Conservation (phyloP, 2,113 vertebrate genomes). For the Myxocyprinus asiaticus region DNA sequence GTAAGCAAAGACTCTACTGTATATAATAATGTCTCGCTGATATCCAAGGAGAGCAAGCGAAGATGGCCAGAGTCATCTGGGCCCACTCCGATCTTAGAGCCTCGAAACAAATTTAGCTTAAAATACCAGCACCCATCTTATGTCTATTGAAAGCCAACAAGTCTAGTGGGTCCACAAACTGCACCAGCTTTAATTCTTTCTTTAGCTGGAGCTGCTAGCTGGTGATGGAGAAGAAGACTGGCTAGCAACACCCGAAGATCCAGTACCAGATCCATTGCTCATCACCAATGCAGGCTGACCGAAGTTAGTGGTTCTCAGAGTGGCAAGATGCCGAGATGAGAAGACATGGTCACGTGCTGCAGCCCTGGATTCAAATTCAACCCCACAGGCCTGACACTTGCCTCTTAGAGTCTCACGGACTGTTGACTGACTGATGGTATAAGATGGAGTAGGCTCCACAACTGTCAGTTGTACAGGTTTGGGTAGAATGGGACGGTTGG, state of each 20-base stretch:
- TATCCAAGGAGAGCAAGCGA: slow-evolving; percentile 58
- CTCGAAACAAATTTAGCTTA: slow-evolving; percentile 68
- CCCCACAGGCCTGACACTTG: slow-evolving; percentile 81
- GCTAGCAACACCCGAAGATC: slow-evolving; percentile 62
- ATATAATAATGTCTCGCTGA: slow-evolving; percentile 47
- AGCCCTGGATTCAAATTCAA: slow-evolving; percentile 86
- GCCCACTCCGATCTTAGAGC: slow-evolving; percentile 59
- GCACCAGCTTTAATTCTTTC: slow-evolving; percentile 67
- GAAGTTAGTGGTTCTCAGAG: slow-evolving; percentile 81
- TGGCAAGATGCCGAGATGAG: slow-evolving; percentile 83
- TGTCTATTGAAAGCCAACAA: slow-evolving; percentile 73
- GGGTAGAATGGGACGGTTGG: slow-evolving; percentile 79
- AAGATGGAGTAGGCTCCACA: slow-evolving; percentile 58
- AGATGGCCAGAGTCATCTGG: slow-evolving; percentile 50
- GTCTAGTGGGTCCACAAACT: slow-evolving; percentile 68
- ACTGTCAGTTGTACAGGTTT: slow-evolving; percentile 77
- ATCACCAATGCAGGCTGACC: slow-evolving; percentile 71
- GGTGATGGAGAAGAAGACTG: slow-evolving; percentile 64
- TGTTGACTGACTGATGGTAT: slow-evolving; percentile 64
- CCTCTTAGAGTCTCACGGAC: slow-evolving; percentile 76
- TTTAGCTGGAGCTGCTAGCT: slow-evolving; percentile 75
- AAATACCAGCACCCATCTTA: slow-evolving; percentile 74
- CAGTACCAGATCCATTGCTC: slow-evolving; percentile 64
- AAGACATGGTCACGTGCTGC: slow-evolving; percentile 88
- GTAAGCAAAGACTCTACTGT: slow-evolving; percentile 42